Base-by-base conservation (phyloP, 2,888 invertebrate species). In the Lissonota sp. region DNA sequence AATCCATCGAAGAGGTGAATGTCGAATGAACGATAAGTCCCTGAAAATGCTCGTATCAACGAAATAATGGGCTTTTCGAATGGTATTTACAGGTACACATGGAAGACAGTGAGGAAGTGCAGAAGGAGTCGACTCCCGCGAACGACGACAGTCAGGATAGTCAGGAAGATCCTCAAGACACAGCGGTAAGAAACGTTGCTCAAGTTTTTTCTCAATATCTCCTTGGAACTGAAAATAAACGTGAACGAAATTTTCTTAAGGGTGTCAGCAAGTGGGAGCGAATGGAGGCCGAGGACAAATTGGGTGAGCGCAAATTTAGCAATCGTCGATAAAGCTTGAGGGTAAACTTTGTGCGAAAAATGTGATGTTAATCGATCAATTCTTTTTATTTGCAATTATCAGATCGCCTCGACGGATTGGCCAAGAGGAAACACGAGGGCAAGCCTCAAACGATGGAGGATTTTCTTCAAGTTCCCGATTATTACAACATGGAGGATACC, bases 351-450 rank as follows among this genome's bases (percentile, higher is more conserved):
- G 4, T 5, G 8, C 10, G 44, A 42, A 37, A 37, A 49, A n/a
- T 16, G 2, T 14, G 7, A 12, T 10, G 26, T 10, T 10, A 1
- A 58, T 14, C 6, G 3, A 16, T 5, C 1, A 4, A 53, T 42
- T n/a, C 42, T 7, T 42, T 7, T 39, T 46, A 58, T 72, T 51
- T 5, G 46, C 51, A 2, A 16, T 55, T 72, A 94, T 37, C 94
- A 98, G 99, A 98, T 89, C 97, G 98, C 82, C 95, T 99, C 93
- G 99, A 99, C 94, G 99, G 99, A 83, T 96, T 97, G 86, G 96
- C 94, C 91, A 96, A 95, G 91, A 95, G 95, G 80, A 94, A 96
- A 80, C 94, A 95, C 78, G 94, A 95, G 78, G 94, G 95, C 88
- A 91, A 92, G 62, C 93, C 93, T 2, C 92, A 92, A 83, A 97